Base-by-base conservation (phyloP, 2,888 invertebrate species). In the Falcaria lacertinaria region DNA sequence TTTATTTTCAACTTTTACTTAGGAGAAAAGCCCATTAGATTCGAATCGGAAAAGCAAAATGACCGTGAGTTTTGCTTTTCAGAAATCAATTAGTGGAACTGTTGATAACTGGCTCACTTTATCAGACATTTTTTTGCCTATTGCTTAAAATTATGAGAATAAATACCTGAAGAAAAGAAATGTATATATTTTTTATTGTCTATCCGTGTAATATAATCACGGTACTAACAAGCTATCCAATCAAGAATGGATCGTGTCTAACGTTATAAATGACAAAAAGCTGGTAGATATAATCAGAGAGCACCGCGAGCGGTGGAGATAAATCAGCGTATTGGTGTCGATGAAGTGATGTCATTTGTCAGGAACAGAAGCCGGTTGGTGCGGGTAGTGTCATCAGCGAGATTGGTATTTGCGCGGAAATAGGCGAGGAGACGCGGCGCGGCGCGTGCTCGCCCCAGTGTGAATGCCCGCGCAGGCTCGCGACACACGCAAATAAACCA, bases 401-500 rank as follows among this genome's bases (percentile, higher is more conserved):
- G 48, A 54, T 57, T 53, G 70, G 62, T 52, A 64, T 64, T 57
- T 50, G 65, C 49, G 66, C 61, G 63, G 59, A 64, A 66, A 68
- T 65, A 68, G 59, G 47, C 54, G 54, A 57, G 54, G 54, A 50
- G 42, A 45, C 47, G 50, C 52, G 43, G 43, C n/a, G n/a, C 45
- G 47, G 49, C 45, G 57, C 60, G 63, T 57, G 58, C 54, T 47
- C 48, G 17, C 47, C 44, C 6, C n/a, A 62, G 77, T 75, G 87
- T 87, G 85, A 88, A 86, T 72, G 87, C 62, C 85, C 87, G 74
- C 72, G 52, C 64, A 66, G 81, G 74, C 82, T 68, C 82, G 85
- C 83, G 82, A 80, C 80, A 68, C 60, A 74, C 79, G 80, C 79
- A 85, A 87, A 88, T 85, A 85, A 80, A 82, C 76, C 57, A 65